phyloP scores from a whole-genome alignment of 2,888 invertebrate genomes.

The Merodon equestris region DNA sequence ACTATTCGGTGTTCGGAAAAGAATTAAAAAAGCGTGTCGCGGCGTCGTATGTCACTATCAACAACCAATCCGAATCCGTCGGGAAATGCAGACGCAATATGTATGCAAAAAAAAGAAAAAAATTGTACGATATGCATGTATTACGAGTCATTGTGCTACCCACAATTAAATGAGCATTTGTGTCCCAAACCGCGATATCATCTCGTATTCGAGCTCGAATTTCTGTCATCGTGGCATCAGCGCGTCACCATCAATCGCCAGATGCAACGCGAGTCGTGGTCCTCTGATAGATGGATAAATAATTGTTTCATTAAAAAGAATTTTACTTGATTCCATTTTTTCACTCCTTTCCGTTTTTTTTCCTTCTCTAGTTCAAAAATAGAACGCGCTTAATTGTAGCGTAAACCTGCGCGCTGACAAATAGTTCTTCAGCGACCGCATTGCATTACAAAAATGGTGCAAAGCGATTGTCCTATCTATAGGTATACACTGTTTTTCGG shows the following conservation, averaged over 20 bases:
- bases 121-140: conserved; percentile 19
- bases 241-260: conserved; percentile 30
- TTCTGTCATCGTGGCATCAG: conserved; percentile 3
- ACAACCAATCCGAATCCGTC: conserved; percentile 10
- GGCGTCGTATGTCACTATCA: conserved; percentile 20
- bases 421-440: conserved; percentile 1
- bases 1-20: conserved; percentile 40
- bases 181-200: conserved; percentile 19
- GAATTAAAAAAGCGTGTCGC: conserved; percentile 20
- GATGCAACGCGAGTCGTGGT: conserved; percentile 6
- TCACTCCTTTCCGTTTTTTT: not conserved
- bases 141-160: conserved; percentile 47
- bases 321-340: conserved; percentile 17
- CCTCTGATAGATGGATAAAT: conserved; percentile 54
- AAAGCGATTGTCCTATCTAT: conserved; percentile 24
- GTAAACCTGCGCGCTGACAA: conserved; percentile 49
- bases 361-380: conserved; percentile 33
- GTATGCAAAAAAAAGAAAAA: conserved; percentile 11
- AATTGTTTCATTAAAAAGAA: conserved; percentile 59
- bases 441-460: conserved; percentile 39
- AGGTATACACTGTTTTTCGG: conserved; percentile 10
- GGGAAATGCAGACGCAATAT: conserved; percentile 22
- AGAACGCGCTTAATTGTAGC: conserved; percentile 40
- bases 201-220: not conserved
- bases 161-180: conserved; percentile 45